phyloP scores from a whole-genome alignment of 2,888 invertebrate genomes.

The Phrixothrix hirtus region DNA sequence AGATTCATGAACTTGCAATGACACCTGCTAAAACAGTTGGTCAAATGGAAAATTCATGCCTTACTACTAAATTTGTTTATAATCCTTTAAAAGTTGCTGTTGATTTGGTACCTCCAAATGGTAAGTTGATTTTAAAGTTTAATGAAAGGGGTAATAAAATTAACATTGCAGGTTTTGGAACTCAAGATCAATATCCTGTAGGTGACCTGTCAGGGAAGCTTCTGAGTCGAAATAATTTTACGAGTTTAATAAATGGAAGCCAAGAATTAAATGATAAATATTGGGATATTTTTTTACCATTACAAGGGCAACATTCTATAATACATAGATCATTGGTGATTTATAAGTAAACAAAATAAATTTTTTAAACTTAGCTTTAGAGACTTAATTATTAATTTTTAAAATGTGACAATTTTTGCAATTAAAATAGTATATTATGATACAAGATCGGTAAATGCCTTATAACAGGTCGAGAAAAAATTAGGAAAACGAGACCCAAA shows the following conservation, averaged over 20 bases:
- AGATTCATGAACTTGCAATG: conserved; percentile 73
- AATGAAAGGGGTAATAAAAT: neutral
- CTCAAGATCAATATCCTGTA: conserved; percentile 87
- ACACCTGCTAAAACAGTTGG: conserved; percentile 59
- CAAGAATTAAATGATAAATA: conserved; percentile 74
- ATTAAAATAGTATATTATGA: too few species aligned
- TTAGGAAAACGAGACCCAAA: too few species aligned
- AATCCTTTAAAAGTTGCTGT: conserved; percentile 71
- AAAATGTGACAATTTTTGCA: too few species aligned
- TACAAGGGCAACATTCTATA: conserved; percentile 78
- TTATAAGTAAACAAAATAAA: conserved; percentile 64
- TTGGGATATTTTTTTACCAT: conserved; percentile 84
- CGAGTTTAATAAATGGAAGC: conserved; percentile 70
- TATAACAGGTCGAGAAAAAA: too few species aligned
- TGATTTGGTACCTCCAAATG: conserved; percentile 67
- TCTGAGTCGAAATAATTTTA: conserved; percentile 71
- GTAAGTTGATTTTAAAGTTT: too few species aligned
- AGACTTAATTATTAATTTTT: too few species aligned
- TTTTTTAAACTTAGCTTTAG: too few species aligned
- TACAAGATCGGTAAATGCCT: too few species aligned
- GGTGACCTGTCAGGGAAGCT: conserved; percentile 90
- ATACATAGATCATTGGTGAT: conserved; percentile 80
- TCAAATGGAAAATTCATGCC: conserved; percentile 61
- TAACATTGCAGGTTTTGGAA: conserved; percentile 65
- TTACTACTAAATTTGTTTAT: conserved; percentile 72